Base-by-base conservation (phyloP, 1,140 invertebrate genomes). In the Amphibalanus amphitrite region DNA sequence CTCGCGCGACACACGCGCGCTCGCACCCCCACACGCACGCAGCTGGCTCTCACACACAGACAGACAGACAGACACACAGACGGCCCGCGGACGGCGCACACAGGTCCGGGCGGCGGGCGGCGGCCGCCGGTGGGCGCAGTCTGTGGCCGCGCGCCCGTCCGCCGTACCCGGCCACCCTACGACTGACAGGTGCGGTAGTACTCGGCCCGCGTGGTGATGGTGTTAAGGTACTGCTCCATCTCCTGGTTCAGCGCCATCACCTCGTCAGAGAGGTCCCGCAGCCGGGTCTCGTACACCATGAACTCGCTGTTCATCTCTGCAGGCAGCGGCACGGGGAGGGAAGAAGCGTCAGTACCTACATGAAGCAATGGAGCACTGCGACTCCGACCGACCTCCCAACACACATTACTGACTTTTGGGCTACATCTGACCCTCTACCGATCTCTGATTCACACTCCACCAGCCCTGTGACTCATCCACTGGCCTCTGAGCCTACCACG, bases 261-360 rank as follows among this genome's bases (percentile, higher is more conserved):
- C 72, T 79, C 75, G 20, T 78, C 75, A 17, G 78, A 77, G 68
- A 83, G 75, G 64, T 80, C 76, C n/a, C 75, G 76, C 69, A 85
- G 75, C n/a, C 75, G 76, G 28, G 77, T 75, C 74, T 84, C 82
- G 77, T 84, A 81, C 30, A 79, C 76, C 33, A 75, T 76, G 73
- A 84, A 83, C 67, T 82, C 80, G 30, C 76, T 77, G 74, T 85
- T 81, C 75, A 85, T 82, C 75, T 81, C 84, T 85, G 77, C 47
- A 1, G 47, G 47, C 1, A 8, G 23, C 13, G 23, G 6, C 1
- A 38, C 4, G 4, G 33, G 33, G 4, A 15, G 33, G 33, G 15
- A 38, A 38, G 33, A 4, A 15, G 33, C 33, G 33, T 38, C 33
- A 38, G 33, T 6, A 15, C 15, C 33, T n/a, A n/a, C n/a, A n/a